A percentile compares a stretch with the other conserved stretches of the same genome.
Evolutionary conservation across 2,113 vertebrate species (phyloP).

Genomic region (Cephalopterus ornatus): DNA sequence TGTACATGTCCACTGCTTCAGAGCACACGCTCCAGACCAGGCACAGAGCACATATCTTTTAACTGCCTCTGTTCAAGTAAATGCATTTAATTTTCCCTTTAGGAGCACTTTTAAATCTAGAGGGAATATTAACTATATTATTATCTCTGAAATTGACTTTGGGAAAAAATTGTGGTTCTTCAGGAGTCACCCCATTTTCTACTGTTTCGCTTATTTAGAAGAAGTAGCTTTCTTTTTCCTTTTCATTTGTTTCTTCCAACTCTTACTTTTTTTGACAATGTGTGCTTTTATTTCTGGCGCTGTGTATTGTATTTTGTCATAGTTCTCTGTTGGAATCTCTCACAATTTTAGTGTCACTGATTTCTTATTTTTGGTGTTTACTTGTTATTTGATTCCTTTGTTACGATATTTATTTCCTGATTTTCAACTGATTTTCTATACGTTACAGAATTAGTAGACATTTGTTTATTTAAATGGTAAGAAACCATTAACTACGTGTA

Average conservation of each 20-base stretch:
- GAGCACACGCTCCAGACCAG: accelerated
- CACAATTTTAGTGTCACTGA: neutral
- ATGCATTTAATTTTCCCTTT: neutral
- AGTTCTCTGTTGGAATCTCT: neutral
- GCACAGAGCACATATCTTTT: accelerated
- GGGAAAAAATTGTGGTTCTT: neutral
- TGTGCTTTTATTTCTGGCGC: neutral
- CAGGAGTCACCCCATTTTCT: neutral
- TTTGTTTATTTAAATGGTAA: neutral
- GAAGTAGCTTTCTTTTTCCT: neutral
- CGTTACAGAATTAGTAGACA: neutral
- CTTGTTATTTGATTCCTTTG: neutral
- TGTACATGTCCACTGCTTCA: neutral
- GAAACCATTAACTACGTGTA: neutral
- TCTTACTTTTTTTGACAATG: neutral
- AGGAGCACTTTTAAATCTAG: neutral
- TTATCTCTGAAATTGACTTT: neutral
- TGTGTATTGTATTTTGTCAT: neutral
- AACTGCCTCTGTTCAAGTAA: neutral
- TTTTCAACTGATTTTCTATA: neutral
- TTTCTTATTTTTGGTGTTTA: neutral
- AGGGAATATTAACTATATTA: neutral
- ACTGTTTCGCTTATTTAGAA: neutral
- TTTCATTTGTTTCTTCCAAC: neutral
- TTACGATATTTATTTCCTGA: neutral